phyloP scores from a whole-genome alignment of 37 sponge, comb jelly and placozoan genomes.

The Eunapius fragilis region DNA sequence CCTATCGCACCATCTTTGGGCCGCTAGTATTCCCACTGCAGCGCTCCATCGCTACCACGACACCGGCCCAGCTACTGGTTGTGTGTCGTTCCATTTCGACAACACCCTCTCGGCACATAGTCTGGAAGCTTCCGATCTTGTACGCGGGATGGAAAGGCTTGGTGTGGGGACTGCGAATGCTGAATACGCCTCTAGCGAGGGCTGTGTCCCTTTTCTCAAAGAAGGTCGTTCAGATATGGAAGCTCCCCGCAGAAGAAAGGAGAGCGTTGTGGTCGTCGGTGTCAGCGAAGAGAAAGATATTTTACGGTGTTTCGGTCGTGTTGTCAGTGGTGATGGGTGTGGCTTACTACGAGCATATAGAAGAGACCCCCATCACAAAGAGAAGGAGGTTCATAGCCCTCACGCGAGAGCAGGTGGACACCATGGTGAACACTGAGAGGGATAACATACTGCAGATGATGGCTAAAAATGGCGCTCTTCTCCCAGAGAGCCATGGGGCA shows the following conservation, averaged over 20 bases:
- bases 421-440: slow-evolving; percentile 31
- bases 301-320: slow-evolving; percentile 34
- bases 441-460: background rate
- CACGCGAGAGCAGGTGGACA: slow-evolving; percentile 13
- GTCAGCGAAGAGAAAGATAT: background rate
- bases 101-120: background rate
- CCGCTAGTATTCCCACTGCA: background rate
- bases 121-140: background rate
- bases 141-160: background rate
- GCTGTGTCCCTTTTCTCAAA: background rate
- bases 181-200: background rate
- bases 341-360: slow-evolving; percentile 47
- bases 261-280: background rate
- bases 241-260: slow-evolving; percentile 27
- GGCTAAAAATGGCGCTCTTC: background rate
- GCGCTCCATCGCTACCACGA: background rate
- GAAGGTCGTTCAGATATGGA: background rate
- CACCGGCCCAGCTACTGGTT: background rate
- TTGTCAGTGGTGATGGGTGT: background rate
- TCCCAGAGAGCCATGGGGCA: slow-evolving; percentile 18
- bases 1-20: too few relatives aligned
- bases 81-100: background rate
- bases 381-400: slow-evolving; percentile 53
- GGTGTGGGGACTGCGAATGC: background rate
- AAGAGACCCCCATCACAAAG: slow-evolving; percentile 56